phyloP scores from a whole-genome alignment of 2,888 invertebrate species.

The Drosophila ochracea region DNA sequence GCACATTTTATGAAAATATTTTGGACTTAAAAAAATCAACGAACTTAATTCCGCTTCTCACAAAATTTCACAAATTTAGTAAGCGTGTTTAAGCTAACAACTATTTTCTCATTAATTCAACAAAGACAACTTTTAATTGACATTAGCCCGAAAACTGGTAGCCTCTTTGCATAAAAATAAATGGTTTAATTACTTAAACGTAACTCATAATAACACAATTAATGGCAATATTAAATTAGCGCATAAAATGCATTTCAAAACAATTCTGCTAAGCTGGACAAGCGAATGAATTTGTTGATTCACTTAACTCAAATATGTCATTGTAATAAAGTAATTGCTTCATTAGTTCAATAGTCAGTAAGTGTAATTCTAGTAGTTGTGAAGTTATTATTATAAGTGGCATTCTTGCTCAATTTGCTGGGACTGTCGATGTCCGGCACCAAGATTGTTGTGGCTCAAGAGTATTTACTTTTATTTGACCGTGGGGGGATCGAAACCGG shows the following conservation, averaged over 20 bases:
- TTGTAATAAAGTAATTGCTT: constrained; percentile 74
- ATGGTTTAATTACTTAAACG: neutral
- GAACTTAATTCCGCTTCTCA: neutral
- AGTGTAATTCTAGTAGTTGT: constrained; percentile 51
- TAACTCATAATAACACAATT: neutral
- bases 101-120: neutral
- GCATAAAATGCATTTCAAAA: neutral
- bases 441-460: neutral
- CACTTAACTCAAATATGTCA: constrained; percentile 59
- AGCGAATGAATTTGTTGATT: constrained; percentile 26
- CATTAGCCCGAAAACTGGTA: neutral
- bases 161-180: neutral
- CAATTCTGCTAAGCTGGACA: neutral
- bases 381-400: constrained; percentile 52
- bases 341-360: constrained; percentile 73
- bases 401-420: constrained; percentile 53
- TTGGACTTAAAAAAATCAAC: neutral
- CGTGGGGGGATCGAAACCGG: neutral
- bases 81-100: neutral
- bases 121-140: too few relatives aligned
- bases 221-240: neutral
- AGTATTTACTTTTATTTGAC: neutral
- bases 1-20: too few relatives aligned
- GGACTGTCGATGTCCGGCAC: neutral
- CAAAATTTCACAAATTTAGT: neutral